Base-by-base conservation (phyloP, 2,888 invertebrate species). In the Patella depressa region DNA sequence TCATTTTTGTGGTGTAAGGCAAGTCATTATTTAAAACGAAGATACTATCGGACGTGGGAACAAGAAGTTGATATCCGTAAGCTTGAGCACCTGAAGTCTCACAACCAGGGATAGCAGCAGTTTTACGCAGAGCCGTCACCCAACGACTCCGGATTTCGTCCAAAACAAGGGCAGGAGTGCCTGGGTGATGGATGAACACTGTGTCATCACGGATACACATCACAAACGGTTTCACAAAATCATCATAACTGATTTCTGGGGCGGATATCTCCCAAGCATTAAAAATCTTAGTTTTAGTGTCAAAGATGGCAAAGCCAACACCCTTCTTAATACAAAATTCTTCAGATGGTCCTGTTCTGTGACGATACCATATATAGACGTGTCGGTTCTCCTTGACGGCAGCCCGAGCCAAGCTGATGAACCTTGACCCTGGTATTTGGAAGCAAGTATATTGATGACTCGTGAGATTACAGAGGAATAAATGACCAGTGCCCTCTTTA, bases 301-400 rank as follows among this genome's bases (percentile, higher is more conserved):
- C 89, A 85, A 90, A 90, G 81, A 88, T 85, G 7, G 87, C 87
- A 86, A 90, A 90, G 9, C 88, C 87, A 9, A 89, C 87, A 17
- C 89, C 88, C 77, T 90, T 89, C 77, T 89, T 89, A 54, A 90
- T 89, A 77, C 89, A 89, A 79, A 89, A 90, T 78, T 90, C 90
- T 77, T 90, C 90, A 14, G 89, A 89, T 12, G 89, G 90, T 9
- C 90, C 90, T 59, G 89, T 90, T 24, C 90, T 80, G 75, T 89
- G 89, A 70, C 90, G 80, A 72, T 85, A 89, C 90, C 90, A 90
- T 24, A 90, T 79, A 79, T 87, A 89, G 34, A 90, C 84, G 74
- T 85, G 86, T 12, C 88, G 80, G 74, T 89, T 87, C 76, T 85
- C 86, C 75, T 86, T 87, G 9, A 89, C 88, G 29, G 87, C 86